These are phyloP conservation scores for Trimorus sp. DNA, from an alignment of 2,888 invertebrate genomes.

Conservation along the genomic window DNA sequence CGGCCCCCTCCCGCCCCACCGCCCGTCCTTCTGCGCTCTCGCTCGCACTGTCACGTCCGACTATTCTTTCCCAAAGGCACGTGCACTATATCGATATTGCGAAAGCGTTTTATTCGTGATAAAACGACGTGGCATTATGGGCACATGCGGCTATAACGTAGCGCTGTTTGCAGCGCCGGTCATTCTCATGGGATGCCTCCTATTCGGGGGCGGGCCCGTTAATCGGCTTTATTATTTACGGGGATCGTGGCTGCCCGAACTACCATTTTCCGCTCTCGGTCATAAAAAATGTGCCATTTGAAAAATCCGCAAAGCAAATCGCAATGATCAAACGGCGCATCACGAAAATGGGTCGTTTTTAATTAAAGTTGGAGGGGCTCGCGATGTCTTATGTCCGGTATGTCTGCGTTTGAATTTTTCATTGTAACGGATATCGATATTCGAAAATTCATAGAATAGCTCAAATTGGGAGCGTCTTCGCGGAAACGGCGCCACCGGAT, in stretches of 20 bases:
- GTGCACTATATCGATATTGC: slow-evolving; percentile 61
- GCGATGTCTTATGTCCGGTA: not conserved
- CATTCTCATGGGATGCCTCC: slow-evolving; percentile 50
- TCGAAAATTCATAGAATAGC: slow-evolving; percentile 38
- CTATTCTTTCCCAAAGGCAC: slow-evolving; percentile 54
- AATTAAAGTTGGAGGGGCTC: too few relatives aligned
- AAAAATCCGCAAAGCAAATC: slow-evolving; percentile 16
- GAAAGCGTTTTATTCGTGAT: slow-evolving; percentile 59
- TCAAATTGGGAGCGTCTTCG: slow-evolving; percentile 17
- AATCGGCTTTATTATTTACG: slow-evolving; percentile 61
- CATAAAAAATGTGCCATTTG: slow-evolving; percentile 4
- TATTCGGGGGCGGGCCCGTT: slow-evolving; percentile 30
- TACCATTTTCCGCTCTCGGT: slow-evolving; percentile 24
- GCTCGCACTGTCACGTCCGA: slow-evolving; percentile 38
- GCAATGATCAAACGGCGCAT: slow-evolving; percentile 5
- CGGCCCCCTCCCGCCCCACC: not conserved
- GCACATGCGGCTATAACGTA: slow-evolving; percentile 46
- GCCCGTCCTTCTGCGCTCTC: too few relatives aligned
- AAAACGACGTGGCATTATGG: slow-evolving; percentile 54
- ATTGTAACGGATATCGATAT: slow-evolving; percentile 17
- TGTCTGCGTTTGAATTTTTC: not conserved
- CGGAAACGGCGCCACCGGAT: slow-evolving; percentile 7
- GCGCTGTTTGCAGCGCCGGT: slow-evolving; percentile 35
- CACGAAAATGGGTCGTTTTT: not conserved
- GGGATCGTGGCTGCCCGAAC: slow-evolving; percentile 40